phyloP scores from a whole-genome alignment of 2,797 vertebrate genomes.

The Hozukius guyotensis region DNA sequence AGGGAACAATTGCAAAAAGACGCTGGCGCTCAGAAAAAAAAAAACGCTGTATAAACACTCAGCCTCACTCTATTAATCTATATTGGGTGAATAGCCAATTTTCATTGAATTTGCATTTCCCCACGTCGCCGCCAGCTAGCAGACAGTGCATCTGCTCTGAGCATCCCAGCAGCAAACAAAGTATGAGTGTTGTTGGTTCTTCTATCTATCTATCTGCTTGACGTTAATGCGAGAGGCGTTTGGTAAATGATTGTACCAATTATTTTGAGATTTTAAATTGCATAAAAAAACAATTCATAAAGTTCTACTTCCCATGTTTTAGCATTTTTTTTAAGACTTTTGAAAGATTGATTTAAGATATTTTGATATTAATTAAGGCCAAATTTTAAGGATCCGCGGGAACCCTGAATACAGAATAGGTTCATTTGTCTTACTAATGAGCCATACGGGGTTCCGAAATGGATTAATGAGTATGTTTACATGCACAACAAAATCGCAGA shows the following conservation, averaged over 20 bases:
- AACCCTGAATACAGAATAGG: not conserved
- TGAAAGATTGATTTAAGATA: not conserved
- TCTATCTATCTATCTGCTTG: not conserved
- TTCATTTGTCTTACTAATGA: not conserved
- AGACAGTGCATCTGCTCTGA: no score
- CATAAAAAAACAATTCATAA: not conserved
- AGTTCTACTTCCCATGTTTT: not conserved
- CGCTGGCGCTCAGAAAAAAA: no score
- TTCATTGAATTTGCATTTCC: no score
- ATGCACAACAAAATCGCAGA: not conserved
- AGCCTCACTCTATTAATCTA: no score
- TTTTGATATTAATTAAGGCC: not conserved
- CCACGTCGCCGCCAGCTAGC: no score
- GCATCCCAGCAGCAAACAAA: not conserved
- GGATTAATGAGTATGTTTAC: not conserved
- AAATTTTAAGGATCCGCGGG: no score
- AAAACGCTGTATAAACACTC: no score
- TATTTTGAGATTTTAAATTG: not conserved
- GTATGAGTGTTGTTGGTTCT: not conserved
- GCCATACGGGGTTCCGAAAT: not conserved
- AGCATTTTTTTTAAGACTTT: not conserved
- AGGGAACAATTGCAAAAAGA: no score
- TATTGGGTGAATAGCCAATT: no score
- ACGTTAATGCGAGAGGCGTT: not conserved
- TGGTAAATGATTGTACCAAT: not conserved